A percentile compares a stretch with the other conserved stretches of the same genome.
Conservation (phyloP, 2,113 vertebrate species). For the Lamprotornis superbus region DNA sequence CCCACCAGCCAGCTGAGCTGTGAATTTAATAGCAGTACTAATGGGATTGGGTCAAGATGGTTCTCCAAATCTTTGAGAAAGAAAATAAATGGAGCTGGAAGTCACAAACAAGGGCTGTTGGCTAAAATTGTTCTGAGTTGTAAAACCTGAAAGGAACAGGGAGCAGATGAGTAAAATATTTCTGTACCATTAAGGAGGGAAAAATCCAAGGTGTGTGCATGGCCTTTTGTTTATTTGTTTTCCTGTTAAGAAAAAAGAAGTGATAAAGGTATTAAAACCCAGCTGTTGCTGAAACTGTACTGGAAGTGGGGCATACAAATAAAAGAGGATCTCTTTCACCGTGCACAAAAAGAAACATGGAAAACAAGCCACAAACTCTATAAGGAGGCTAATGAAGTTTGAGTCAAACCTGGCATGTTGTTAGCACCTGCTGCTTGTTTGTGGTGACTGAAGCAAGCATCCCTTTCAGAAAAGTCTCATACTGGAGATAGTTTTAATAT, state of each 20-base stretch:
- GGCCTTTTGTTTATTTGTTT: background rate
- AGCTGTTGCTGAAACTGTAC: background rate
- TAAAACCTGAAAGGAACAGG: background rate
- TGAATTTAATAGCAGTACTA: background rate
- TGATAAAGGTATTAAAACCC: background rate
- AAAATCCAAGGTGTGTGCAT: background rate
- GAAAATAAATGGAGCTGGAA: background rate
- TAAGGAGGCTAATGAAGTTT: background rate
- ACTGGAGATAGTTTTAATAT: background rate
- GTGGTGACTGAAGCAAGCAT: background rate
- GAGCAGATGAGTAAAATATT: background rate
- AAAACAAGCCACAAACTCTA: background rate
- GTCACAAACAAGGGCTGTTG: background rate
- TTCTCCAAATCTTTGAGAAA: background rate
- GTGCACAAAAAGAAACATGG: background rate
- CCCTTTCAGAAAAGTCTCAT: background rate
- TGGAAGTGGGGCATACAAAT: background rate
- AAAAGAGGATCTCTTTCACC: background rate
- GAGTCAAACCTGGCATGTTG: background rate
- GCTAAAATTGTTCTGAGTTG: background rate
- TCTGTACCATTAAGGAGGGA: background rate
- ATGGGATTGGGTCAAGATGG: background rate
- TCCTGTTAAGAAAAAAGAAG: background rate
- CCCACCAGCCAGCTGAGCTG: background rate
- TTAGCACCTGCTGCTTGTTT: background rate